Evolutionary conservation across 2,888 invertebrate genomes (phyloP).

Genomic region (Leucozona laternaria): DNA sequence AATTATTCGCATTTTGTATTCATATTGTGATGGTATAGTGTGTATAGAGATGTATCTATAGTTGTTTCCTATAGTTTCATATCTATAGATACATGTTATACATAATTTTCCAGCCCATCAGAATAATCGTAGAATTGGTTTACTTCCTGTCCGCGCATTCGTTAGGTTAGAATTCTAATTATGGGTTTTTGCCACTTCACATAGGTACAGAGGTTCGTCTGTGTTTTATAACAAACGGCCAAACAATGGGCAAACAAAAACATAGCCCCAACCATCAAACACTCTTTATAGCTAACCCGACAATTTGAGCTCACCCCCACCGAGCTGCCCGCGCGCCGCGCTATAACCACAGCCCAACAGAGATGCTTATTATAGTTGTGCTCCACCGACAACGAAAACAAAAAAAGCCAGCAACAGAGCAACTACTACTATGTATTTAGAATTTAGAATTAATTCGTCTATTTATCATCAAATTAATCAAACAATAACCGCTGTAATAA

Average conservation of each 20-base stretch:
- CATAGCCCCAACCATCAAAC: constrained; percentile 5
- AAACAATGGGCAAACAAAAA: constrained; percentile 46
- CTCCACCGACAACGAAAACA: constrained; percentile 34
- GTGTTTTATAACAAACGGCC: constrained; percentile 9
- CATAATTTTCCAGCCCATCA: neutral
- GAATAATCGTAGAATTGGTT: constrained; percentile 60
- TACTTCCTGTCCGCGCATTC: constrained; percentile 74
- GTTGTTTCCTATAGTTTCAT: neutral
- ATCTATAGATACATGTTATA: neutral
- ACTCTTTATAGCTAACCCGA: constrained; percentile 44
- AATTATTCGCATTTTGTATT: constrained; percentile 56
- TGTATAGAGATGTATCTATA: neutral
- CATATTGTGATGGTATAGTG: neutral
- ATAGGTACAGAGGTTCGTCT: neutral
- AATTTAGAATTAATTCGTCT: constrained; percentile 69
- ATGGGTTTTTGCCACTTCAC: constrained; percentile 64
- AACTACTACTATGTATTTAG: constrained; percentile 33
- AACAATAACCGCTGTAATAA: constrained; percentile 74
- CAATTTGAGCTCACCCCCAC: constrained; percentile 52
- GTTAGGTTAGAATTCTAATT: constrained; percentile 57
- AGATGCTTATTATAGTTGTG: constrained; percentile 52
- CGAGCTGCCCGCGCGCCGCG: constrained; percentile 1
- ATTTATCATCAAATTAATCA: constrained; percentile 76
- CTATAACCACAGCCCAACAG: constrained; percentile 1
- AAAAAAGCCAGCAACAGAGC: neutral